Conservation (phyloP, 1,140 invertebrate genomes). For the Harpegnathos saltator region DNA sequence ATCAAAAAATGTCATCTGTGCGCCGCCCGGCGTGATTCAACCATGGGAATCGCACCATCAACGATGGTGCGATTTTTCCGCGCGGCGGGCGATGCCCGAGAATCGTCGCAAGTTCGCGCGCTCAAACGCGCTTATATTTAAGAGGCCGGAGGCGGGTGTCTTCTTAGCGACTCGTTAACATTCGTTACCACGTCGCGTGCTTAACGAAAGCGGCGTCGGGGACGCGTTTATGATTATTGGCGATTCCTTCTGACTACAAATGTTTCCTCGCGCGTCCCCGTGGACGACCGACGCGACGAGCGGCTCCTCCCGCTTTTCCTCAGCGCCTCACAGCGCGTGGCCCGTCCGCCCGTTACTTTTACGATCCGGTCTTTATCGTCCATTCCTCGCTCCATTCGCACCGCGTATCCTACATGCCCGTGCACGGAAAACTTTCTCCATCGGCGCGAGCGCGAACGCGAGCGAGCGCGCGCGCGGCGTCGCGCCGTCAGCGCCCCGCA, state of each 20-base stretch:
- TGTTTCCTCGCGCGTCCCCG: neutral
- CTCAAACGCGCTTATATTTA: slow-evolving; percentile 24
- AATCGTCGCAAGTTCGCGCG: slow-evolving; percentile 16
- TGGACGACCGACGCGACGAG: neutral
- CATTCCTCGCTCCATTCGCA: neutral
- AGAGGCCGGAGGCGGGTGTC: neutral
- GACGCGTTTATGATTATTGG: slow-evolving; percentile 58
- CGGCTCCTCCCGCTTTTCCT: slow-evolving; percentile 24
- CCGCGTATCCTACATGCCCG: slow-evolving; percentile 16
- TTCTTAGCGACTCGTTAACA: slow-evolving; percentile 42
- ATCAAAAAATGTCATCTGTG: no score
- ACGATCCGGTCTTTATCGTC: slow-evolving; percentile 65
- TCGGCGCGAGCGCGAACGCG: no score
- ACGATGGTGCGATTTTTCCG: neutral
- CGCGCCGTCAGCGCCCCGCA: neutral
- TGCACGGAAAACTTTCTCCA: slow-evolving; percentile 45
- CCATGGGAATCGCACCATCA: no score
- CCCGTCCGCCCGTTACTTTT: slow-evolving; percentile 64
- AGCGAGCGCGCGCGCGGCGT: no score
- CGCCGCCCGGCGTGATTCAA: no score
- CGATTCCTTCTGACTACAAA: slow-evolving; percentile 33
- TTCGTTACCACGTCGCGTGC: slow-evolving; percentile 44
- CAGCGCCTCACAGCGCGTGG: neutral
- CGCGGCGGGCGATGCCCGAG: neutral
- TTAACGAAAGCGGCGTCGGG: slow-evolving; percentile 26